Conservation (phyloP, 2,797 vertebrate species). For the Sebastes oblongus region DNA sequence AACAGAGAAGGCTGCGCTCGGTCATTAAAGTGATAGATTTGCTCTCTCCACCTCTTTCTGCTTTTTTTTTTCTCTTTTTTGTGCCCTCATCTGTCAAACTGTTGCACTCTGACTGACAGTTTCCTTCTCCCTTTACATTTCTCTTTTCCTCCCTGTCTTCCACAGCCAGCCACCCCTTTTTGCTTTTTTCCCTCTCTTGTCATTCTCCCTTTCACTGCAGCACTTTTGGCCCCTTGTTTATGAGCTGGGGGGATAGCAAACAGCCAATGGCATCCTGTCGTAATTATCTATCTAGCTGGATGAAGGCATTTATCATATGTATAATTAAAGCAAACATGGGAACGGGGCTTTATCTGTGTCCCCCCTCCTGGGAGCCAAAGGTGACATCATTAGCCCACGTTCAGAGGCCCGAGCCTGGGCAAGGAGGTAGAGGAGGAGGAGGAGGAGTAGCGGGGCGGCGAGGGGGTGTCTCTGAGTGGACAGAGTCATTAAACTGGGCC, state of each 20-base stretch:
- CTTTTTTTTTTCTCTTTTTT: constrained; percentile 34
- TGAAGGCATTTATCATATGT: constrained; percentile 65
- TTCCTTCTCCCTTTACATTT: constrained; percentile 2
- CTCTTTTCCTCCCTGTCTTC: not conserved
- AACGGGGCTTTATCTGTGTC: constrained; percentile 34
- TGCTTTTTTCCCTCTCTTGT: constrained; percentile 9
- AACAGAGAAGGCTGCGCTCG: constrained; percentile 62
- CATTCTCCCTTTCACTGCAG: not conserved
- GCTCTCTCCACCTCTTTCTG: constrained; percentile 47
- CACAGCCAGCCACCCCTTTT: not conserved
- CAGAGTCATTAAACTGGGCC: constrained; percentile 70
- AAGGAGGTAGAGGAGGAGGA: constrained; percentile 14
- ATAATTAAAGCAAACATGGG: constrained; percentile 68
- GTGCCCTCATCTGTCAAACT: constrained; percentile 56
- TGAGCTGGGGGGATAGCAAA: not conserved
- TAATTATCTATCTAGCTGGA: constrained; percentile 52
- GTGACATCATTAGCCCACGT: constrained; percentile 78
- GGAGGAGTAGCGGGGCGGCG: not conserved
- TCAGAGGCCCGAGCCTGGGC: constrained; percentile 36
- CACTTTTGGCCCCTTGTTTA: constrained; percentile 28
- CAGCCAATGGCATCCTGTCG: constrained; percentile 20
- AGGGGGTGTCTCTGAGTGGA: constrained; percentile 51
- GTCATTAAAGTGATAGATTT: constrained; percentile 78
- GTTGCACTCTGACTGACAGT: constrained; percentile 30
- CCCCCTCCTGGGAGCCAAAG: constrained; percentile 45